These are phyloP conservation scores for Caerostris darwini DNA, from an alignment of 1,140 invertebrate genomes.

Conservation along the genomic window DNA sequence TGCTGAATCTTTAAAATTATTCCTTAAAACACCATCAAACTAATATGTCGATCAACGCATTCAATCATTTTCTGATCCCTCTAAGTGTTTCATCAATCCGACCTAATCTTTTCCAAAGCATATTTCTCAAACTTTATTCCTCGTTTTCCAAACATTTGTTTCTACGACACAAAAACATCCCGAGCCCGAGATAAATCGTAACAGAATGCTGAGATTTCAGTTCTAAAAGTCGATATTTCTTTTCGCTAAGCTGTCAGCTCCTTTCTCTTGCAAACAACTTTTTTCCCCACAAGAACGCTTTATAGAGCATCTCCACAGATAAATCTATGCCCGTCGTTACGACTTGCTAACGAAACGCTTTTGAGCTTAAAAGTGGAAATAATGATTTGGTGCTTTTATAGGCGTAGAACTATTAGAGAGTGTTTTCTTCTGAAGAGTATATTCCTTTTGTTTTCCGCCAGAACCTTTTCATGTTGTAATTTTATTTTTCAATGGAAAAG, in stretches of 20 bases:
- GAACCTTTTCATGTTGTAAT: neutral
- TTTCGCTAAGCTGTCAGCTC: neutral
- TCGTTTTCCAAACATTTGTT: neutral
- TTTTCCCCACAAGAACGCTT: neutral
- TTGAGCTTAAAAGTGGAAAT: slow-evolving; percentile 52
- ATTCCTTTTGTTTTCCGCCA: neutral
- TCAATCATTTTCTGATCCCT: neutral
- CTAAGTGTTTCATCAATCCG: neutral
- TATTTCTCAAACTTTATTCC: neutral
- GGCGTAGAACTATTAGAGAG: slow-evolving; percentile 33
- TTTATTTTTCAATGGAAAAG: slow-evolving; percentile 7
- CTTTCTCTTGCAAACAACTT: slow-evolving; percentile 14
- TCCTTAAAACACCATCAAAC: no score
- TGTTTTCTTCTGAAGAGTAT: neutral
- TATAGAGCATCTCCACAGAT: neutral
- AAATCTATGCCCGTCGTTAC: neutral
- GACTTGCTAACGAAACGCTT: slow-evolving; percentile 17
- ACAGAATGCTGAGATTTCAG: slow-evolving; percentile 28
- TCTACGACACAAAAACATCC: neutral
- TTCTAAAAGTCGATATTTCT: slow-evolving; percentile 57
- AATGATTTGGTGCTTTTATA: slow-evolving; percentile 59
- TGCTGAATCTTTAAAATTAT: no score
- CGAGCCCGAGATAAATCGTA: neutral
- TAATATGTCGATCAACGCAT: neutral
- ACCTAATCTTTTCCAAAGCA: neutral